Percentiles rank a stretch among this genome's conserved stretches.
Conservation (phyloP, 2,888 invertebrate genomes). For the Acronicta leporina region DNA sequence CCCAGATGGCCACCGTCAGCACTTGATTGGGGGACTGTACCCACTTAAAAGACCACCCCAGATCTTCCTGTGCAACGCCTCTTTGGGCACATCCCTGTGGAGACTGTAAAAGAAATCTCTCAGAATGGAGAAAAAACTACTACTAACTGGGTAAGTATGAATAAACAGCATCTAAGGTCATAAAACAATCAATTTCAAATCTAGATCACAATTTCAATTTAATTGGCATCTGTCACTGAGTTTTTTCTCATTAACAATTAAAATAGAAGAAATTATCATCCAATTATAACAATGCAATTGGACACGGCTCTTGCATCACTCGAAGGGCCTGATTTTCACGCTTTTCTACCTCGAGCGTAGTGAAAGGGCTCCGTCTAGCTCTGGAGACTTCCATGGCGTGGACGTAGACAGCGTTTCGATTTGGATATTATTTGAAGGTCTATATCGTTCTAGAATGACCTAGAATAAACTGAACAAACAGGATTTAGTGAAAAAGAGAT, state of each 20-base stretch:
- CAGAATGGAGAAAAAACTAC: no score
- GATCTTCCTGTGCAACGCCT: no score
- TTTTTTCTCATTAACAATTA: constrained; percentile 34
- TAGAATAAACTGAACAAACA: not conserved
- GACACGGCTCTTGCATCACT: constrained; percentile 45
- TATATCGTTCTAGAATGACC: not conserved
- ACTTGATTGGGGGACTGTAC: no score
- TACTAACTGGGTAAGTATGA: no score
- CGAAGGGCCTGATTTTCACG: constrained; percentile 62
- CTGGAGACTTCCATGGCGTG: constrained; percentile 61
- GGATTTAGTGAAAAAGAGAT: no score
- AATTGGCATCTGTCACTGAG: constrained; percentile 36
- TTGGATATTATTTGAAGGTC: constrained; percentile 9
- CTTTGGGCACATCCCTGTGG: no score
- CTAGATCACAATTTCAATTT: constrained; percentile 23
- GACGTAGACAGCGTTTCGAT: constrained; percentile 11
- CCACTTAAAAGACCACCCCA: no score
- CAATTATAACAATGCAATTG: constrained; percentile 43
- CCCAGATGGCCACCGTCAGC: no score
- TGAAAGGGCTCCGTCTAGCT: constrained; percentile 73
- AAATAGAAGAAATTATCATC: constrained; percentile 29
- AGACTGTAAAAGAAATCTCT: no score
- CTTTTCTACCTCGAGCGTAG: constrained; percentile 67
- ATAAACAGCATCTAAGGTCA: constrained; percentile 16
- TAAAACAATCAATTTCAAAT: constrained; percentile 17